phyloP scores from a whole-genome alignment of 2,113 vertebrate species.

The Pelmatolapia mariae region DNA sequence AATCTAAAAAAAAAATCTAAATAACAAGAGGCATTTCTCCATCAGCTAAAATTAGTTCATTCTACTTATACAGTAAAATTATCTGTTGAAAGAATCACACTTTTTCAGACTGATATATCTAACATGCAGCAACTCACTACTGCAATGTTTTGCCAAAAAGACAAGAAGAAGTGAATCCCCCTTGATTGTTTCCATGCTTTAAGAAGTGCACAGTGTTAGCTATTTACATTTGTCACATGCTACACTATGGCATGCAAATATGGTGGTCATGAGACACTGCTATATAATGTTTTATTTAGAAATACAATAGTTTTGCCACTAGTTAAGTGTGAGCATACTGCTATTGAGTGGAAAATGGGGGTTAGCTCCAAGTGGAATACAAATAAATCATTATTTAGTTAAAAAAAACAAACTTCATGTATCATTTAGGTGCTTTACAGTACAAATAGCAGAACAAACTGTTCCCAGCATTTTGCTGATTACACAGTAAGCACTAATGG shows the following conservation, averaged over 20 bases:
- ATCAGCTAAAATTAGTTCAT: accelerated
- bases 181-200: not conserved
- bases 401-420: not conserved
- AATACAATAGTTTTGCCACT: not conserved
- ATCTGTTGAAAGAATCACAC: not conserved
- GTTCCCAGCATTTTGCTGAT: not conserved
- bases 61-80: not conserved
- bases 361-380: not conserved
- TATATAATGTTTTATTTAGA: not conserved
- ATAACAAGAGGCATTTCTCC: no score
- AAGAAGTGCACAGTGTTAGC: not conserved
- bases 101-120: not conserved
- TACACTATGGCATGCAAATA: not conserved
- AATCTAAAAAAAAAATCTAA: not conserved
- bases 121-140: not conserved
- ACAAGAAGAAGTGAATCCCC: not conserved
- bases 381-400: not conserved
- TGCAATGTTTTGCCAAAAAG: not conserved
- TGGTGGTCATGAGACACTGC: not conserved
- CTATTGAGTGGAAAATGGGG: not conserved
- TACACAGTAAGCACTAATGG: not conserved
- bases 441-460: not conserved
- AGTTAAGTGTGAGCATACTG: not conserved
- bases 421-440: not conserved
- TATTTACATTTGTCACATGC: not conserved